Evolutionary conservation across 2,113 vertebrate species (phyloP), one percentile per base, ranked within the genome.

Genomic region (Scatophagus argus): DNA sequence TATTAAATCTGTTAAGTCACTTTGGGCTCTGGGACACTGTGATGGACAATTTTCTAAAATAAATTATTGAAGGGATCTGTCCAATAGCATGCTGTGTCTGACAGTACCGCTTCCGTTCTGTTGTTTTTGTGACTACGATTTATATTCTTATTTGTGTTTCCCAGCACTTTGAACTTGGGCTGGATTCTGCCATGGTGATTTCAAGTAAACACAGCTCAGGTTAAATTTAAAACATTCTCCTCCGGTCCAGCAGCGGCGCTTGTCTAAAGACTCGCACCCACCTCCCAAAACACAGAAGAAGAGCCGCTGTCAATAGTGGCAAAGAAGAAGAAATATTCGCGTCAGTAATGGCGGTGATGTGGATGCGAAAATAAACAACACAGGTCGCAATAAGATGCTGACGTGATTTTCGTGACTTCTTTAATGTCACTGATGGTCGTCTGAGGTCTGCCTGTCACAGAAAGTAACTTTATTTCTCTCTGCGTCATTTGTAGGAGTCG

Each of bases 321-420:
- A 7, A 23, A 44, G 67, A 56, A 69, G 54, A 60, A 77, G 59
- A 34, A 46, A 25, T 11, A 16, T 29, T 41, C 31, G 69, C 25
- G 34, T 44, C 58, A 10, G 76, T 25, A 75, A 70, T 84, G 87
- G 71, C 58, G 74, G 39, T 13, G 60, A 41, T 62, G 21, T 71
- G 23, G 38, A 21, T 19, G 29, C 46, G 8, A 27, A 70, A 34
- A 77, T 74, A 83, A 79, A 77, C 49, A 75, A 27, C 13, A 14
- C 19, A 4, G 8, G 14, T 58, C 25, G 1, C 27, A 10, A 1
- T 25, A 63, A 44, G 58, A 31, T 25, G 31, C 17, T 23, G 2
- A 2, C 3, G 9, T 25, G 5, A 19, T 38, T 16, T 2, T 19
- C 1, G 0, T 2, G 1, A 3, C 21, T 16, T 10, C 0, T 23